Evolutionary conservation across 2,888 invertebrate genomes (phyloP).

Genomic region (Neoascia interrupta): DNA sequence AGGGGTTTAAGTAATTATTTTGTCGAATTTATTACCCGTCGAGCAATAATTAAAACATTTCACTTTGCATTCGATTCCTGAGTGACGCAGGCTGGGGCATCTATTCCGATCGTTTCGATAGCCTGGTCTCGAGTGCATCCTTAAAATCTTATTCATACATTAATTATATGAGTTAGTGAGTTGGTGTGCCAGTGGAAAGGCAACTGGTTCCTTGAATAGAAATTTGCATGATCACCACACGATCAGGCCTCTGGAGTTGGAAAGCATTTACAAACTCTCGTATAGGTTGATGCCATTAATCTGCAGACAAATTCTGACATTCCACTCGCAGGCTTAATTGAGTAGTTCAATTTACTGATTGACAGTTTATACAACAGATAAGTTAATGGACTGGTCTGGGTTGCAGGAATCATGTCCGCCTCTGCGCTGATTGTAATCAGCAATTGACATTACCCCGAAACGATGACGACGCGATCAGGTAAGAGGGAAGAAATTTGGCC

Average conservation of each 20-base stretch:
- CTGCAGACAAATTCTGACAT: slow-evolving; percentile 50
- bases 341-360: slow-evolving; percentile 64
- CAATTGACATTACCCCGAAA: slow-evolving; percentile 38
- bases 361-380: slow-evolving; percentile 65
- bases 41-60: slow-evolving; percentile 69
- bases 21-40: slow-evolving; percentile 57
- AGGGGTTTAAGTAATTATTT: slow-evolving; percentile 50
- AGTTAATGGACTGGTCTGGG: slow-evolving; percentile 57
- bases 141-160: slow-evolving; percentile 55
- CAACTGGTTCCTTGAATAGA: slow-evolving; percentile 22
- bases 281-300: slow-evolving; percentile 40
- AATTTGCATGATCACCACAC: slow-evolving; percentile 52
- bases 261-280: no score
- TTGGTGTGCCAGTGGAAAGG: slow-evolving; percentile 5
- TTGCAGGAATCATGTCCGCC: slow-evolving; percentile 44
- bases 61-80: slow-evolving; percentile 49
- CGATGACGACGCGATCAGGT: neutral
- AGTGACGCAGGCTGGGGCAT: no score
- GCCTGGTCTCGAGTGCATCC: slow-evolving; percentile 24
- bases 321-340: slow-evolving; percentile 51
- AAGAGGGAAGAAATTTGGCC: neutral
- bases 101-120: neutral
- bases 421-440: slow-evolving; percentile 31
- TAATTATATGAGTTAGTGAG: slow-evolving; percentile 22
- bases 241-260: neutral